Percentiles rank a stretch among this genome's conserved stretches.
Conservation (phyloP, 1,140 invertebrate species). For the Sminthurinus signatus region DNA sequence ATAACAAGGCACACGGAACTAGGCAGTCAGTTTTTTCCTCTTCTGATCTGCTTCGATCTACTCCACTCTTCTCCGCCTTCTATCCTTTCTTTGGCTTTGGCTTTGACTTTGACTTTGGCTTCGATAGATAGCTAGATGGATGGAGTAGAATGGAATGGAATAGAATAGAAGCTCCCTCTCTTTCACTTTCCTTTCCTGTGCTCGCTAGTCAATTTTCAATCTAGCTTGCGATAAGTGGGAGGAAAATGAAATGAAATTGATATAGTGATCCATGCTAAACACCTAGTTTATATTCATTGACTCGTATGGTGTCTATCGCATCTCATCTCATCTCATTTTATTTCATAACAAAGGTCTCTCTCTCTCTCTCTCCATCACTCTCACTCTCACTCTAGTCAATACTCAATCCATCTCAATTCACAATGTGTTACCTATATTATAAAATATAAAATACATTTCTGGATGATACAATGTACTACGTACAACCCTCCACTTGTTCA, state of each 20-base stretch:
- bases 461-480: no score
- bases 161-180: background rate
- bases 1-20: no score
- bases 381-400: conserved; percentile 15
- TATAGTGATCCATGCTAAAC: conserved; percentile 28
- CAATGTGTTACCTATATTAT: background rate
- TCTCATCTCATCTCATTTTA: background rate
- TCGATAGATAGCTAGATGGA: background rate
- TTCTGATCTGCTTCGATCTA: no score
- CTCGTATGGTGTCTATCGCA: conserved; percentile 11
- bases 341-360: background rate
- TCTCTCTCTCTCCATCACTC: background rate
- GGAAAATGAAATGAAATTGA: conserved; percentile 26
- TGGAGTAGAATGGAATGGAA: background rate
- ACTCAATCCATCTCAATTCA: background rate
- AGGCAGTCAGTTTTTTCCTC: no score
- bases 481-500: no score
- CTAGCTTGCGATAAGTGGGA: conserved; percentile 12
- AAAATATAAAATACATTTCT: background rate
- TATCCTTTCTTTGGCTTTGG: no score
- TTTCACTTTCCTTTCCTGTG: background rate
- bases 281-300: conserved; percentile 30
- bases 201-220: background rate
- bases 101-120: no score
- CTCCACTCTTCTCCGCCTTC: no score